Conservation (phyloP, 2,797 vertebrate species). For the Xenopus petersii region DNA sequence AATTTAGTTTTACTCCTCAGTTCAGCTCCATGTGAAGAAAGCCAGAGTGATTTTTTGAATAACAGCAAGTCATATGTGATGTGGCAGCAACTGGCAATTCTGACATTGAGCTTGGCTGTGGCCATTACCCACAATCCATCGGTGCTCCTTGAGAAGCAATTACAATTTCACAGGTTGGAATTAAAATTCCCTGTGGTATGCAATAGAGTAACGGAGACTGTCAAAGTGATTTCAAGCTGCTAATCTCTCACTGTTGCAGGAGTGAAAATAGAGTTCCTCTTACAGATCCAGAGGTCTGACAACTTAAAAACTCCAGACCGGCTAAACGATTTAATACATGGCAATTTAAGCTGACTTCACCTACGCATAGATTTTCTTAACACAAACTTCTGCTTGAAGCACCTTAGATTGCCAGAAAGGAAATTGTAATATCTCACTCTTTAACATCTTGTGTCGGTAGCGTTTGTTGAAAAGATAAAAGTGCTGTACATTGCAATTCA, state of each 20-base stretch:
- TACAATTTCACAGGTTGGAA: constrained; percentile 98
- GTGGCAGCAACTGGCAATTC: constrained; percentile 70
- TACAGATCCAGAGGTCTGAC: constrained; percentile 57
- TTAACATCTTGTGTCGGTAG: neutral
- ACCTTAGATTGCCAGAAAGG: neutral
- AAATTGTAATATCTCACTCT: neutral
- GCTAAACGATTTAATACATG: constrained; percentile 55
- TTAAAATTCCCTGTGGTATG: constrained; percentile 87
- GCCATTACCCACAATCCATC: constrained; percentile 82
- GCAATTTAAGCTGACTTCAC: constrained; percentile 38
- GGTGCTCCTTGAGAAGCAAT: constrained; percentile 83
- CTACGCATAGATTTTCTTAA: constrained; percentile 22
- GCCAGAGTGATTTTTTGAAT: constrained; percentile 69
- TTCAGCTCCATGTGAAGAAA: constrained; percentile 63
- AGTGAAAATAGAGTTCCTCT: constrained; percentile 79
- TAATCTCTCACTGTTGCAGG: constrained; percentile 77
- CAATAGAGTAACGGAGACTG: constrained; percentile 79
- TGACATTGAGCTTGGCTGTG: constrained; percentile 71
- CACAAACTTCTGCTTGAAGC: constrained; percentile 7
- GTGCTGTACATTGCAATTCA: neutral
- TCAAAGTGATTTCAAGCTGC: constrained; percentile 98
- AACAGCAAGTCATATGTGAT: constrained; percentile 68
- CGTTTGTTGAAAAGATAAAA: neutral
- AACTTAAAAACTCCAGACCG: constrained; percentile 60
- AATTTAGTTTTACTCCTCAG: constrained; percentile 73